Evolutionary conservation across 2,888 invertebrate genomes (phyloP).

Genomic region (Resseliella maxima): DNA sequence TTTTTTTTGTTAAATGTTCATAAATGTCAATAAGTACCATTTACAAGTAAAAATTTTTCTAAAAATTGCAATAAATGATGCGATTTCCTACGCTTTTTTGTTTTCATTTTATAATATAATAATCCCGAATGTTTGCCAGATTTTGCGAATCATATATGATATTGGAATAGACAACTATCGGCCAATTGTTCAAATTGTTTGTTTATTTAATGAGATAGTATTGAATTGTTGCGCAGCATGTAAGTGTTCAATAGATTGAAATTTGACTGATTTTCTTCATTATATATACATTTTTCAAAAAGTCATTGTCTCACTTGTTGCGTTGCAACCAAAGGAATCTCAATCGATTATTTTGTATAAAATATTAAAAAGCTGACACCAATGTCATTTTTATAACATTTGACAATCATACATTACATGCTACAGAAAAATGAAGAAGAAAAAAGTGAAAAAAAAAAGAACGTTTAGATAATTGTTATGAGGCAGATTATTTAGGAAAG

Average conservation of each 20-base stretch:
- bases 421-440: not conserved
- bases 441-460: no score
- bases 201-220: not conserved
- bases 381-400: constrained; percentile 9
- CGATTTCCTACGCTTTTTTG: not conserved
- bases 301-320: no score
- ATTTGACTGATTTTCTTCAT: not conserved
- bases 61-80: constrained; percentile 36
- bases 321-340: not conserved
- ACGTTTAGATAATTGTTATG: constrained; percentile 15
- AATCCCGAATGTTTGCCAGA: not conserved
- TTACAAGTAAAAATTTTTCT: constrained; percentile 44
- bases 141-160: not conserved
- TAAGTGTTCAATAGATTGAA: not conserved
- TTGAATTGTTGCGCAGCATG: not conserved
- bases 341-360: constrained; percentile 29
- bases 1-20: no score
- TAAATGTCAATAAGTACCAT: constrained; percentile 37
- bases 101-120: not conserved
- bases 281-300: no score
- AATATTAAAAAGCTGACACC: constrained; percentile 26
- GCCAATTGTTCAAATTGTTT: not conserved
- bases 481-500: constrained; percentile 53
- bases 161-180: constrained; percentile 28
- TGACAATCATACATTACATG: constrained; percentile 14